phyloP scores from a whole-genome alignment of 2,113 vertebrate species.

The Misgurnus mizolepis region DNA sequence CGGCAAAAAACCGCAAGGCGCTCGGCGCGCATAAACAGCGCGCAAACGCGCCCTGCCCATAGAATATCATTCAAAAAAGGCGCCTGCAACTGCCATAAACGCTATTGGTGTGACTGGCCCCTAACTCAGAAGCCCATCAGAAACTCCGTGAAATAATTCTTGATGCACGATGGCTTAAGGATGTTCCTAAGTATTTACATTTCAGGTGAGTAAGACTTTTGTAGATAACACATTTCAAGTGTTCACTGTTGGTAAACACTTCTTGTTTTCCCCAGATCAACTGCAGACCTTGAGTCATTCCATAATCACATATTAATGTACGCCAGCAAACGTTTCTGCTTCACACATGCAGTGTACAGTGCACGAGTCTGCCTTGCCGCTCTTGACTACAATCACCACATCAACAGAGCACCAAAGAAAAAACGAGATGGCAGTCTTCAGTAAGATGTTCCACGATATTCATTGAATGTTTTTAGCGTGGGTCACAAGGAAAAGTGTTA shows the following conservation, averaged over 20 bases:
- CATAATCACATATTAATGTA: background rate
- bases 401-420: background rate
- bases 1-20: no score
- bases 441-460: background rate
- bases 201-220: background rate
- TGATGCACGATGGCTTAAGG: background rate
- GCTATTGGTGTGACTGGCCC: no score
- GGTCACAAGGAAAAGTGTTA: background rate
- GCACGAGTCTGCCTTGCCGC: background rate
- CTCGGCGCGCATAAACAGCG: no score
- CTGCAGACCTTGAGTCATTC: background rate
- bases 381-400: background rate
- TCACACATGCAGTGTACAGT: background rate
- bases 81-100: no score
- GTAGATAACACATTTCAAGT: background rate
- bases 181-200: background rate
- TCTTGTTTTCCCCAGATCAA: background rate
- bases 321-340: background rate
- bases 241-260: background rate
- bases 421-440: background rate
- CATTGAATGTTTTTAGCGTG: background rate
- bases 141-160: background rate
- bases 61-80: no score
- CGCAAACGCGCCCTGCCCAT: no score
- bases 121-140: background rate